phyloP scores from a whole-genome alignment of 2,797 vertebrate species.

The Poeciliopsis paucimaculata region DNA sequence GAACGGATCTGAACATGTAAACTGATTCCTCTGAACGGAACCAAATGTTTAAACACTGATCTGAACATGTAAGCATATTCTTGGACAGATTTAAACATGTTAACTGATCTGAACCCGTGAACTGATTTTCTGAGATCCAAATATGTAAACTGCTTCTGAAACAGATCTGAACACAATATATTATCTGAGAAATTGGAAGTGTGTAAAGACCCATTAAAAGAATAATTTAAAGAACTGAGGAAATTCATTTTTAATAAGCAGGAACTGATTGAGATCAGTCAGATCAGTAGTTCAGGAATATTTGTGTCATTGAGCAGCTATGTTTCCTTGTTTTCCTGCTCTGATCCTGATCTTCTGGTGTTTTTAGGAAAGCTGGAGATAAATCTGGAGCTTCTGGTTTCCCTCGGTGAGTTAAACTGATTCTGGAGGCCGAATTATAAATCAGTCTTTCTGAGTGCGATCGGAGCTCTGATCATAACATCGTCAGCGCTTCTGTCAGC shows the following conservation, averaged over 20 bases:
- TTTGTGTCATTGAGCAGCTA: background rate
- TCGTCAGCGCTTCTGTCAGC: background rate
- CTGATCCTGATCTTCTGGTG: background rate
- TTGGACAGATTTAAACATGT: background rate
- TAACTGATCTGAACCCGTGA: background rate
- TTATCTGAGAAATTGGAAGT: background rate
- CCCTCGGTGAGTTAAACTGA: slow-evolving; percentile 58
- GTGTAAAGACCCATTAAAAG: background rate
- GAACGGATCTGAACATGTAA: background rate
- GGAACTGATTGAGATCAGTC: background rate
- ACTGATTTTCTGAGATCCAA: background rate
- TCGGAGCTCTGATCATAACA: background rate
- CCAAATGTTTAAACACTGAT: too few relatives aligned
- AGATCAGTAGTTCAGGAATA: background rate
- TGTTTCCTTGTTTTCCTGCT: background rate
- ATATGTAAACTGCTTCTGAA: background rate
- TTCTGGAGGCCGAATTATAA: too few relatives aligned
- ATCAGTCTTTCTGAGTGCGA: background rate
- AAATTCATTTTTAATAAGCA: background rate
- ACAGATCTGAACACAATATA: background rate
- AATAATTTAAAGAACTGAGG: background rate
- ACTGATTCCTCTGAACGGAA: background rate
- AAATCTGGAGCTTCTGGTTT: slow-evolving; percentile 70
- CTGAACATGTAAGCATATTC: too few relatives aligned
- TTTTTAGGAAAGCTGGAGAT: slow-evolving; percentile 74